Evolutionary conservation across 1,140 invertebrate species (phyloP).

Genomic region (Pachyrhynchus sulphureomaculatus): DNA sequence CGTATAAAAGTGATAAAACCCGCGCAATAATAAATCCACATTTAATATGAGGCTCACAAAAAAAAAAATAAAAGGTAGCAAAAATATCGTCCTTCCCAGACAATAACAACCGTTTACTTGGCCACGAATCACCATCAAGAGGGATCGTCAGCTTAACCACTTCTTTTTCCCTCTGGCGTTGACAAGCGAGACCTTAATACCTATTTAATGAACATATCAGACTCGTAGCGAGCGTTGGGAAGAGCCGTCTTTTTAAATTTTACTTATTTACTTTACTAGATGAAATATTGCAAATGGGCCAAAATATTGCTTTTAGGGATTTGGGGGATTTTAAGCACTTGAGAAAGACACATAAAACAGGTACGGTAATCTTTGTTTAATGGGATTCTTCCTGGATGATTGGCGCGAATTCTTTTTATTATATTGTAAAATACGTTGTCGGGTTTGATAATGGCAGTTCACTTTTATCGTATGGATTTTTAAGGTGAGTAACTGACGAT

Average conservation of each 20-base stretch:
- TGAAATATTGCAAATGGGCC: conserved; percentile 21
- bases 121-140: conserved; percentile 30
- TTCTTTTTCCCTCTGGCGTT: conserved; percentile 28
- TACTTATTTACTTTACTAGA: conserved; percentile 25
- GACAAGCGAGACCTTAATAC: conserved; percentile 24
- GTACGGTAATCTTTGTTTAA: no score
- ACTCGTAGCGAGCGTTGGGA: neutral
- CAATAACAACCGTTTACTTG: conserved; percentile 27
- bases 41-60: neutral
- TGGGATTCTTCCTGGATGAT: no score
- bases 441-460: no score
- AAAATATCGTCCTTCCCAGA: conserved; percentile 20
- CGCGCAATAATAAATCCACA: conserved; percentile 11
- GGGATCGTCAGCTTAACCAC: conserved; percentile 26
- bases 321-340: neutral
- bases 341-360: neutral
- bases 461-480: no score
- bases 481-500: no score
- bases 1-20: no score
- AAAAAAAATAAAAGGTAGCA: conserved; percentile 20
- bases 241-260: conserved; percentile 27
- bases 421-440: no score
- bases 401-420: no score
- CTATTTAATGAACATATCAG: conserved; percentile 30
- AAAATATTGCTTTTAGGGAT: neutral